Evolutionary conservation across 2,888 invertebrate species (phyloP), one percentile per base, ranked within the genome.

Genomic region (Eurois occulta): DNA sequence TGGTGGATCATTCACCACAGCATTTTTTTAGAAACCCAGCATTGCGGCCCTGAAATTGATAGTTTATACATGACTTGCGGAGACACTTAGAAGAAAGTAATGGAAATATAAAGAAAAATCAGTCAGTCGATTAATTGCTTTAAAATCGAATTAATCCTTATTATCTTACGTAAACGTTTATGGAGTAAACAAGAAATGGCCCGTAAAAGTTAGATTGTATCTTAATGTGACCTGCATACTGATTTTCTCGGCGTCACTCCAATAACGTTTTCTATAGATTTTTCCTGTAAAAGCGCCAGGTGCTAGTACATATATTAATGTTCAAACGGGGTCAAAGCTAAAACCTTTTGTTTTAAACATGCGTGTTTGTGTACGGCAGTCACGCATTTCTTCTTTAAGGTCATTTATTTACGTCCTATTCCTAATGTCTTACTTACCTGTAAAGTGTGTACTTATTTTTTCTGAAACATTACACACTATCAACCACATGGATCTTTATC

Each of bases 251-350:
- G 28, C 74, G 82, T 81, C 35, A 82, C 64, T 83, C 70, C 38
- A 77, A 66, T 73, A 64, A 71, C 60, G 13, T 60, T 77, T 72
- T 65, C 13, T 62, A 18, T 21, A 55, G 35, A 10, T 18, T 86
- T 84, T 75, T 78, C 84, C 86, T 84, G 46, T 64, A 83, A 86
- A 83, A 86, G 69, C 58, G n/a, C 62, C 35, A 69, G 32, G 18
- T 18, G 6, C 64, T 43, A 41, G 4, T 24, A 52, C 35, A 52
- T 52, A n/a, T 11, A 60, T 60, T 46, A 69, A 64, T 75, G 74
- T 48, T 18, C 18, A n/a, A 74, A 78, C n/a, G 69, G 32, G 84
- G 84, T 86, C 84, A 84, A 72, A 83, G 83, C 66, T 75, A 72
- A 35, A 81, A n/a, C 5, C 28, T 83, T 60, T 72, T 75, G 69